Conservation (phyloP, 2,888 invertebrate species). For the Conistra vaccinii region DNA sequence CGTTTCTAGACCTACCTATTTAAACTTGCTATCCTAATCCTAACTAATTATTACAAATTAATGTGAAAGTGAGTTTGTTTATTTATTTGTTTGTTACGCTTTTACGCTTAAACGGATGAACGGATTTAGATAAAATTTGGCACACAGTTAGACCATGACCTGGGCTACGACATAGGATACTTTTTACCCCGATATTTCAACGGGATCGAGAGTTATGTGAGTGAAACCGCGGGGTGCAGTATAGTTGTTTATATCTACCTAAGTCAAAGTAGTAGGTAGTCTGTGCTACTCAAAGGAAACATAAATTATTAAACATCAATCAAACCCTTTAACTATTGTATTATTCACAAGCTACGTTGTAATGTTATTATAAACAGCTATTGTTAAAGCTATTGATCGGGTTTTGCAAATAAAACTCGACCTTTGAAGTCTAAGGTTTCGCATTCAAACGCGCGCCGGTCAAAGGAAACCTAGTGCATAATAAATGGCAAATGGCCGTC, state of each 20-base stretch:
- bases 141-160: too few species aligned
- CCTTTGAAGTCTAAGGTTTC: slow-evolving; percentile 55
- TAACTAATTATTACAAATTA: too few species aligned
- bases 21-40: too few species aligned
- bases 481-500: slow-evolving; percentile 37
- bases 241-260: neutral
- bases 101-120: too few species aligned
- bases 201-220: too few species aligned
- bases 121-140: too few species aligned
- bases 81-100: too few species aligned
- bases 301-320: slow-evolving; percentile 38
- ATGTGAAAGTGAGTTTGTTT: too few species aligned
- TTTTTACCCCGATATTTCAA: too few species aligned
- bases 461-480: slow-evolving; percentile 46
- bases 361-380: slow-evolving; percentile 57
- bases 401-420: slow-evolving; percentile 47
- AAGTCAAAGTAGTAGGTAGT: too few species aligned
- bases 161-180: too few species aligned
- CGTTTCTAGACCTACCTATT: neutral
- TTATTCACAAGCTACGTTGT: slow-evolving; percentile 34
- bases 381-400: slow-evolving; percentile 50
- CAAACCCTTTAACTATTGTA: slow-evolving; percentile 35
- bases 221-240: too few species aligned
- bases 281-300: slow-evolving; percentile 17
- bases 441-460: slow-evolving; percentile 24